Evolutionary conservation across 2,113 vertebrate genomes (phyloP).

Genomic region (Pachypanchax playfairii): DNA sequence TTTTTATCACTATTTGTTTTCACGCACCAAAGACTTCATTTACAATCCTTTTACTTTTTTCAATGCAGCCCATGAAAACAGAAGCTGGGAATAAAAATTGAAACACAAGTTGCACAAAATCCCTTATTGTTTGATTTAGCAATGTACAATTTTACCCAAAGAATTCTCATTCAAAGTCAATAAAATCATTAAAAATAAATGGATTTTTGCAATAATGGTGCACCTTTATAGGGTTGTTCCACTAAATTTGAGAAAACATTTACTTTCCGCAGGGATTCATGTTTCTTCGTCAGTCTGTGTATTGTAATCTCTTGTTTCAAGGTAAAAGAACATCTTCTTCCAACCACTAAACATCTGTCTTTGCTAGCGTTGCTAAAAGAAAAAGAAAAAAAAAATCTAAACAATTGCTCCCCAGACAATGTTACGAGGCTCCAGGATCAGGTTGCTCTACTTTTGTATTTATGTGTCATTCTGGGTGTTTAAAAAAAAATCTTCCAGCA

Average conservation of each 20-base stretch:
- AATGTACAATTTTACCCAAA: slow-evolving; percentile 12
- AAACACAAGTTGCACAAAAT: slow-evolving; percentile 53
- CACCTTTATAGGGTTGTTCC: slow-evolving; percentile 40
- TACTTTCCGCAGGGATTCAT: slow-evolving; percentile 69
- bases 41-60: slow-evolving; percentile 48
- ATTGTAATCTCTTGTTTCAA: slow-evolving; percentile 45
- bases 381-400: not conserved
- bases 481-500: slow-evolving; percentile 54
- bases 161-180: slow-evolving; percentile 32
- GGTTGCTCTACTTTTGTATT: slow-evolving; percentile 71
- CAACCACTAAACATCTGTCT: slow-evolving; percentile 49
- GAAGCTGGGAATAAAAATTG: slow-evolving; percentile 39
- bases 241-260: slow-evolving; percentile 68
- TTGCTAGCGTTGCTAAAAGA: slow-evolving; percentile 66
- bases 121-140: slow-evolving; percentile 40
- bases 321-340: slow-evolving; percentile 22
- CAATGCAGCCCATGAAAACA: slow-evolving; percentile 40
- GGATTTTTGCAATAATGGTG: slow-evolving; percentile 5
- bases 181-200: slow-evolving; percentile 49
- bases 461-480: slow-evolving; percentile 56
- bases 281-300: slow-evolving; percentile 47
- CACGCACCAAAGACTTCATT: slow-evolving; percentile 65
- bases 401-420: slow-evolving; percentile 61
- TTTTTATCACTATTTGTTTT: slow-evolving; percentile 51
- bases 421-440: slow-evolving; percentile 63